Evolutionary conservation across 2,797 vertebrate species (phyloP).

Genomic region (Mormyrops boulengeri): DNA sequence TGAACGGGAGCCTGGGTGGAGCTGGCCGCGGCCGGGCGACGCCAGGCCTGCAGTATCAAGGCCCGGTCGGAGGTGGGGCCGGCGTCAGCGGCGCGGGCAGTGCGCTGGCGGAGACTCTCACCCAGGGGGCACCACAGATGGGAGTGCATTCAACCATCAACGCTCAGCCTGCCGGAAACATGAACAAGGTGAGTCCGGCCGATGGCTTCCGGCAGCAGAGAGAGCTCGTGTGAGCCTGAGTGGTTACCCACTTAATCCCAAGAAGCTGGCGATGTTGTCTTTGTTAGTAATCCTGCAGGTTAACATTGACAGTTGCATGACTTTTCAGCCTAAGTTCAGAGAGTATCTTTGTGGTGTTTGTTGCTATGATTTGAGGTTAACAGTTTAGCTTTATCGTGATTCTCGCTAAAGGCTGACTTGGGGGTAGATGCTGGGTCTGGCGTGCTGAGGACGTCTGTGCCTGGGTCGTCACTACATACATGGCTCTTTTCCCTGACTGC

Average conservation of each 20-base stretch:
- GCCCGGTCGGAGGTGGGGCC: constrained; percentile 53
- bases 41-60: constrained; percentile 77
- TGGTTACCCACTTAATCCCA: not conserved
- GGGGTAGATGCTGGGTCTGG: not conserved
- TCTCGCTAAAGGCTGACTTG: not conserved
- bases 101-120: constrained; percentile 69
- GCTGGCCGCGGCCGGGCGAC: constrained; percentile 80
- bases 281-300: not conserved
- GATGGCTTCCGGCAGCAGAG: not conserved
- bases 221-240: not conserved
- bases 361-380: not conserved
- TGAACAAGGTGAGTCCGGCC: constrained; percentile 78
- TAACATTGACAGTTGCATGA: not conserved
- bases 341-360: not conserved
- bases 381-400: not conserved
- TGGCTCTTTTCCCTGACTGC: not conserved
- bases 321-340: not conserved
- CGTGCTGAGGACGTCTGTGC: not conserved
- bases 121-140: constrained; percentile 72
- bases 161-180: constrained; percentile 78
- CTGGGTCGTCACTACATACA: not conserved
- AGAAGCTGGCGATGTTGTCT: not conserved
- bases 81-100: constrained; percentile 63
- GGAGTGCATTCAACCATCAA: constrained; percentile 72
- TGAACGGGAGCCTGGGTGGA: constrained; percentile 89